phyloP scores from a whole-genome alignment of 1,140 invertebrate genomes.

The Drosophila equinoxialis region DNA sequence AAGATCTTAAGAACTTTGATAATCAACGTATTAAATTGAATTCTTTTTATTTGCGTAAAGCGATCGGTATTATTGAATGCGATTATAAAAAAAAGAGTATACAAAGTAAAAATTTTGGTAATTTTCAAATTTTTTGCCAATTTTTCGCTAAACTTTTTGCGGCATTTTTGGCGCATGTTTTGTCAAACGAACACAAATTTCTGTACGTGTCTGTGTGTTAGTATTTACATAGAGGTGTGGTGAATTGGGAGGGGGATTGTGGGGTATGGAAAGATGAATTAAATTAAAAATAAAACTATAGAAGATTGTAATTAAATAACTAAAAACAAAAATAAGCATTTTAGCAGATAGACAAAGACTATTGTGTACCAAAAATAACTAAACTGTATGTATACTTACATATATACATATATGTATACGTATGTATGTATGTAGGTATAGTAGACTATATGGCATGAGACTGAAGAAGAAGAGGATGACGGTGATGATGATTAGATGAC shows the following conservation, averaged over 20 bases:
- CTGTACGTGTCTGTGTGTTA: background rate
- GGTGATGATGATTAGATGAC: conserved; percentile 25
- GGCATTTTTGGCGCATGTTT: conserved; percentile 60
- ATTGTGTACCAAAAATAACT: conserved; percentile 66
- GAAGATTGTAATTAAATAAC: conserved; percentile 74
- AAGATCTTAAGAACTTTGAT: too few species aligned
- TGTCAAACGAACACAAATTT: conserved; percentile 40
- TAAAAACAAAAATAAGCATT: conserved; percentile 61
- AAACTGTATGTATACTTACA: conserved; percentile 17
- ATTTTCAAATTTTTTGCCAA: conserved; percentile 39
- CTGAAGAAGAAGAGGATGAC: conserved; percentile 26
- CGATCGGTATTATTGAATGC: background rate
- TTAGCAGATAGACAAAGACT: conserved; percentile 43
- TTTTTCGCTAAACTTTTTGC: conserved; percentile 57
- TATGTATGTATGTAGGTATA: background rate
- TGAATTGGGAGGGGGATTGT: conserved; percentile 25
- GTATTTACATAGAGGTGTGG: conserved; percentile 11
- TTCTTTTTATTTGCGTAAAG: too few species aligned
- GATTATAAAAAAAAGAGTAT: background rate
- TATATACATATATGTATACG: background rate
- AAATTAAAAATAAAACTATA: conserved; percentile 74
- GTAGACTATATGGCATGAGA: conserved; percentile 17
- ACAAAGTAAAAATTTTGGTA: background rate
- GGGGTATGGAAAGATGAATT: conserved; percentile 54
- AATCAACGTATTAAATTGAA: too few species aligned